Conservation (phyloP, 1,140 invertebrate genomes). For the Andricus grossulariae region DNA sequence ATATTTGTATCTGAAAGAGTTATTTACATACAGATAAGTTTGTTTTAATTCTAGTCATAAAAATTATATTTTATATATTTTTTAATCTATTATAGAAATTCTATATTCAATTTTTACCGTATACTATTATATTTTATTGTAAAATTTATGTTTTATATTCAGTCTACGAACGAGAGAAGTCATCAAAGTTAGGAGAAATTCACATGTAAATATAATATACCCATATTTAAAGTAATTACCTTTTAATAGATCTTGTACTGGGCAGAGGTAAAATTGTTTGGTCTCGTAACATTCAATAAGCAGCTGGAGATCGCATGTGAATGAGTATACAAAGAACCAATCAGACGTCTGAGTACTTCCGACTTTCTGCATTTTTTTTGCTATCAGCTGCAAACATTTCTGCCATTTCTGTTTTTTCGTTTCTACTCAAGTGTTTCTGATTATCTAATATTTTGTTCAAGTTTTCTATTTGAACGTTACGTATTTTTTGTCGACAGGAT, state of each 20-base stretch:
- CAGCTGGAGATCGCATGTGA: constrained; percentile 40
- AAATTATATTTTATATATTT: too few relatives aligned
- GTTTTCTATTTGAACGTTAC: not conserved
- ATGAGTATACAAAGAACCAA: constrained; percentile 35
- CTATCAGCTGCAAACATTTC: constrained; percentile 38
- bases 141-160: too few relatives aligned
- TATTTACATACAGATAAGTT: too few relatives aligned
- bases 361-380: constrained; percentile 40
- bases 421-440: not conserved
- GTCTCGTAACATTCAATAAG: constrained; percentile 35
- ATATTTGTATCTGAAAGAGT: too few relatives aligned
- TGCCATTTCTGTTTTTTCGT: constrained; percentile 18
- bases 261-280: constrained; percentile 44
- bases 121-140: too few relatives aligned
- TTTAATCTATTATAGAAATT: too few relatives aligned
- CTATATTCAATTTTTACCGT: too few relatives aligned
- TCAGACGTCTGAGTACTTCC: constrained; percentile 41
- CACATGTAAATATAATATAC: not conserved
- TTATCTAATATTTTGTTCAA: not conserved
- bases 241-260: constrained; percentile 37
- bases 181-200: too few relatives aligned
- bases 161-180: too few relatives aligned
- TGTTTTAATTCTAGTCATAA: too few relatives aligned
- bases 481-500: not conserved
- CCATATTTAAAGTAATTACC: constrained; percentile 18